Percentiles rank a stretch among this genome's conserved stretches.
Evolutionary conservation across 92 coral and sea anemone genomes (phyloP).

Genomic region (Zoanthus gigantus): DNA sequence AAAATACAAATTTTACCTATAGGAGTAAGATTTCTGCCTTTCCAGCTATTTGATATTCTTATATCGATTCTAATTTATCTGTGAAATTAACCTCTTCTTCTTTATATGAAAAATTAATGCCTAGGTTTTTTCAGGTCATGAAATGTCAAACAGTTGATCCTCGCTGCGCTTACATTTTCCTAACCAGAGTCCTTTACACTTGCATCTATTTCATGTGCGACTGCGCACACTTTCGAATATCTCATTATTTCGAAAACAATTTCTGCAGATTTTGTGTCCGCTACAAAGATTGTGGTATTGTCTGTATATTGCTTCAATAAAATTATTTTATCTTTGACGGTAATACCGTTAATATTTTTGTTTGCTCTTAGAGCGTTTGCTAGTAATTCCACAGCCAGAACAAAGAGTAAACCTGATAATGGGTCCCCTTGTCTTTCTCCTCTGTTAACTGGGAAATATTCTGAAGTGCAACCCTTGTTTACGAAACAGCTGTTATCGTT

Average conservation of each 20-base stretch:
- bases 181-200: neutral
- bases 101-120: constrained; percentile 19
- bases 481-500: neutral
- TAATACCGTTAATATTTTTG: constrained; percentile 3
- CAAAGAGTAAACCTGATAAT: neutral
- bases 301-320: neutral
- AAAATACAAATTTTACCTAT: too few species aligned
- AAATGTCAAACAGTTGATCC: neutral
- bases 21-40: too few species aligned
- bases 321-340: neutral
- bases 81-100: neutral
- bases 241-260: neutral
- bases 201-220: neutral
- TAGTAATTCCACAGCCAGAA: neutral
- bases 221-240: neutral
- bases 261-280: constrained; percentile 18
- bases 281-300: neutral
- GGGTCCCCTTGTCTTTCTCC: constrained; percentile 14
- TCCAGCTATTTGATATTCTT: too few species aligned
- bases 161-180: neutral
- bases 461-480: neutral
- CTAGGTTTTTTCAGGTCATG: neutral
- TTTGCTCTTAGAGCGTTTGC: neutral
- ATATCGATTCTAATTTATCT: too few species aligned
- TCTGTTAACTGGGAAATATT: neutral